Evolutionary conservation across 2,113 vertebrate genomes (phyloP).

Genomic region (Elachura formosa): DNA sequence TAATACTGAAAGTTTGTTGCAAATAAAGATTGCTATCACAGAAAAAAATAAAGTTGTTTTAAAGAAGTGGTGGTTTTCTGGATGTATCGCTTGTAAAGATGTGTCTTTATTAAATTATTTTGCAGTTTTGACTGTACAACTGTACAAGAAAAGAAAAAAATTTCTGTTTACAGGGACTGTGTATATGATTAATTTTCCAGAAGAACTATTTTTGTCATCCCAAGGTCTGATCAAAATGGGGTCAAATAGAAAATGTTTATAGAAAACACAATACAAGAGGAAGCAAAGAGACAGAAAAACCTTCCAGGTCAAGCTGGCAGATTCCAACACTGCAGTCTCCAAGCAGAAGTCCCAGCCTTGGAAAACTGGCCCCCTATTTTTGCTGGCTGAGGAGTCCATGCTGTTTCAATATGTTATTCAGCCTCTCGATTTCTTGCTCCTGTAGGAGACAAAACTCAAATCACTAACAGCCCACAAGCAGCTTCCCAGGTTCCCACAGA

Average conservation of each 20-base stretch:
- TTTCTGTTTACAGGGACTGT: not conserved
- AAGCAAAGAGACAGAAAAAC: slow-evolving; percentile 18
- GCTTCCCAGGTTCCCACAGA: not conserved
- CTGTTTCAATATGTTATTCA: slow-evolving; percentile 78
- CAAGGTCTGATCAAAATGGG: not conserved
- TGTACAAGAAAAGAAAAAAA: not conserved
- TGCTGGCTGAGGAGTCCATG: slow-evolving; percentile 61
- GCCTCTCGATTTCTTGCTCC: slow-evolving; percentile 85
- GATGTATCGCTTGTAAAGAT: not conserved
- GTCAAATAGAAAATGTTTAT: not conserved
- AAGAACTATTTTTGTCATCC: not conserved
- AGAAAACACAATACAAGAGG: not conserved
- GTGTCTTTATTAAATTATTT: slow-evolving; percentile 57
- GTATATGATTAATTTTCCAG: not conserved
- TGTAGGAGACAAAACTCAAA: slow-evolving; percentile 48
- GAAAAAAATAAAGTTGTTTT: not conserved
- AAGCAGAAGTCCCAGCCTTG: not conserved
- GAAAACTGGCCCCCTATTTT: not conserved
- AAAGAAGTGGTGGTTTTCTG: not conserved
- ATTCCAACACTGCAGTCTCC: not conserved
- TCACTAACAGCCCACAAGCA: not conserved
- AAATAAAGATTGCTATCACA: not conserved
- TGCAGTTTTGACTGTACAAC: slow-evolving; percentile 7
- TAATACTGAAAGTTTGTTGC: not conserved
- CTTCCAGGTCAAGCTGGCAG: not conserved